These are phyloP conservation scores for Tauraco erythrolophus DNA, from an alignment of 2,113 vertebrate genomes.

Conservation along the genomic window DNA sequence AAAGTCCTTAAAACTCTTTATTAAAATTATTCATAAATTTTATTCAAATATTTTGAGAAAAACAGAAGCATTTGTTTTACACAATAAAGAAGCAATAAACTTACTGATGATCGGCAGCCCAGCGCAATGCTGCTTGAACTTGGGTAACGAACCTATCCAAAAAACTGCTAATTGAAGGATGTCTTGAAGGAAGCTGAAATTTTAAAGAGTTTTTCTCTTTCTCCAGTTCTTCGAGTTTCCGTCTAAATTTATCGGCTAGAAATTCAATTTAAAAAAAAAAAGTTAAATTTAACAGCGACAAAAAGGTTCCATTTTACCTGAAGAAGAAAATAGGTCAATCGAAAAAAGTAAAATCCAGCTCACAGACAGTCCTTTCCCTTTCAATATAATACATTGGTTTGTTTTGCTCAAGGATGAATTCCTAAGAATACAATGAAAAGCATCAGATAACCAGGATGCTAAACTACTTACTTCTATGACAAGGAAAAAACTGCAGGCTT, in stretches of 20 bases:
- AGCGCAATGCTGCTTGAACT: slow-evolving; percentile 73
- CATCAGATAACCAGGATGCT: neutral
- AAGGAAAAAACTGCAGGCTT: neutral
- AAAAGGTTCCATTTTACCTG: neutral
- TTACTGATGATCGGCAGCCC: slow-evolving; percentile 60
- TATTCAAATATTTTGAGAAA: neutral
- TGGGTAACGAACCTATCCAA: slow-evolving; percentile 78
- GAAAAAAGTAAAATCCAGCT: neutral
- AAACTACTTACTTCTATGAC: neutral
- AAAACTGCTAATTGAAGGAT: slow-evolving; percentile 80
- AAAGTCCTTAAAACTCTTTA: neutral
- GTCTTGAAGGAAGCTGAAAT: slow-evolving; percentile 86
- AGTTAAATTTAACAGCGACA: neutral
- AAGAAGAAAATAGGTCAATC: neutral
- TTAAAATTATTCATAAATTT: neutral
- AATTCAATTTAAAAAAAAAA: neutral
- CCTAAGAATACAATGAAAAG: neutral
- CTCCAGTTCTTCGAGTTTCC: slow-evolving; percentile 85
- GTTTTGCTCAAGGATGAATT: neutral
- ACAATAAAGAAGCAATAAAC: neutral
- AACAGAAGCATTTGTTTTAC: neutral
- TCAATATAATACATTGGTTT: neutral
- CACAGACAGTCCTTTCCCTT: neutral
- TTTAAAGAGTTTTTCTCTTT: slow-evolving; percentile 76
- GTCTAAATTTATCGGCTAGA: slow-evolving; percentile 84